These are phyloP conservation scores for Drosophila novamexicana DNA, from an alignment of 1,140 invertebrate species.

Conservation along the genomic window DNA sequence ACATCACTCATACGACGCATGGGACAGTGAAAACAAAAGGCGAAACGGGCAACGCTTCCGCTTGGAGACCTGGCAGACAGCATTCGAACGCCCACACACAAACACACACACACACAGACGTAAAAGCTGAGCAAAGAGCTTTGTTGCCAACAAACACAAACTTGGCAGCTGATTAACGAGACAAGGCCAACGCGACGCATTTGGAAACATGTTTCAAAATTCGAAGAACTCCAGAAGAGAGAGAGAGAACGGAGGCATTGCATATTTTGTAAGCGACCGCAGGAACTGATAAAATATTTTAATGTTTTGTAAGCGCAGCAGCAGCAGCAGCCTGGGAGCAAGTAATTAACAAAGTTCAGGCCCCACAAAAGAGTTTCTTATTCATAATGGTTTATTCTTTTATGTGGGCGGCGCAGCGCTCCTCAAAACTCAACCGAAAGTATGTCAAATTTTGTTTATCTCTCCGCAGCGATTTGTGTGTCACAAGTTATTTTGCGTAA, in stretches of 20 bases:
- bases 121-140: conserved; percentile 4
- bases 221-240: conserved; percentile 32
- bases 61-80: conserved; percentile 30
- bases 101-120: neutral
- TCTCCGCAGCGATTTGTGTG: conserved; percentile 29
- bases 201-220: conserved; percentile 55
- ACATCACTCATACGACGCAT: conserved; percentile 55
- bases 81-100: conserved; percentile 43
- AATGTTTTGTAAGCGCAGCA: conserved; percentile 22
- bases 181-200: conserved; percentile 48
- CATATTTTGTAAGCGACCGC: conserved; percentile 40
- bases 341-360: conserved; percentile 22
- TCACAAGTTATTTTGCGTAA: conserved; percentile 32
- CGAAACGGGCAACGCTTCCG: conserved; percentile 43
- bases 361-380: conserved; percentile 16
- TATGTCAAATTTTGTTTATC: conserved; percentile 47
- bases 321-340: neutral
- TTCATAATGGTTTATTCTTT: conserved; percentile 25
- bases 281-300: conserved; percentile 32
- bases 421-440: conserved; percentile 8
- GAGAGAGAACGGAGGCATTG: neutral
- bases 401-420: neutral
- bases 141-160: conserved; percentile 18
- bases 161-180: conserved; percentile 49
- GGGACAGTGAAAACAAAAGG: conserved; percentile 46